Conservation (phyloP, 2,797 vertebrate species). For the Parauchenoglanis ngamensis region DNA sequence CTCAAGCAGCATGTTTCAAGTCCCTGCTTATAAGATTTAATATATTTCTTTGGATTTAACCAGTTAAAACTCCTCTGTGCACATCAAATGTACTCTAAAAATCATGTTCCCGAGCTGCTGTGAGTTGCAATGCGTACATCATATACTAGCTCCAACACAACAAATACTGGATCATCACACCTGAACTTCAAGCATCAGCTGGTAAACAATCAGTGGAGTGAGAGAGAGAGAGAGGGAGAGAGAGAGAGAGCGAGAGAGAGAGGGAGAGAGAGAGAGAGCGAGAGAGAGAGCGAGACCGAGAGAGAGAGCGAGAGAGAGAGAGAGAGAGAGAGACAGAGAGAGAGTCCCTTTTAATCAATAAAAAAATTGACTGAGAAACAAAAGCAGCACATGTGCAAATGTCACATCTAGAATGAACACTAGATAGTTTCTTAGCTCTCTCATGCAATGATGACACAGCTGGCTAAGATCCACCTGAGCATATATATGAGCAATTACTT, state of each 20-base stretch:
- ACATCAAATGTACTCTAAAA: not conserved
- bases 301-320: conserved; percentile 10
- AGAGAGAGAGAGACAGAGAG: not conserved
- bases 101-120: not conserved
- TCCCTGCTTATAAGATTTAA: not conserved
- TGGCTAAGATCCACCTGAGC: conserved; percentile 9
- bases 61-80: not conserved
- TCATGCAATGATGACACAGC: conserved; percentile 3
- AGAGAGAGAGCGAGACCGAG: conserved; percentile 11
- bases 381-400: not conserved
- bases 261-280: not conserved
- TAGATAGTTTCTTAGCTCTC: not conserved
- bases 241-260: conserved; percentile 10
- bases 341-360: not conserved
- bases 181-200: not conserved
- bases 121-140: not conserved
- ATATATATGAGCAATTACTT: conserved; percentile 6
- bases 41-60: not conserved
- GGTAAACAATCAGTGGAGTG: not conserved
- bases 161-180: not conserved
- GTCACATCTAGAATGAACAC: not conserved
- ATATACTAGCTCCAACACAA: not conserved
- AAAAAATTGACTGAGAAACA: not conserved
- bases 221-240: not conserved
- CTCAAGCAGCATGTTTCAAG: not conserved